Evolutionary conservation across 2,113 vertebrate genomes (phyloP), one percentile per base, ranked within the genome.

Genomic region (Synodontis membranacea): DNA sequence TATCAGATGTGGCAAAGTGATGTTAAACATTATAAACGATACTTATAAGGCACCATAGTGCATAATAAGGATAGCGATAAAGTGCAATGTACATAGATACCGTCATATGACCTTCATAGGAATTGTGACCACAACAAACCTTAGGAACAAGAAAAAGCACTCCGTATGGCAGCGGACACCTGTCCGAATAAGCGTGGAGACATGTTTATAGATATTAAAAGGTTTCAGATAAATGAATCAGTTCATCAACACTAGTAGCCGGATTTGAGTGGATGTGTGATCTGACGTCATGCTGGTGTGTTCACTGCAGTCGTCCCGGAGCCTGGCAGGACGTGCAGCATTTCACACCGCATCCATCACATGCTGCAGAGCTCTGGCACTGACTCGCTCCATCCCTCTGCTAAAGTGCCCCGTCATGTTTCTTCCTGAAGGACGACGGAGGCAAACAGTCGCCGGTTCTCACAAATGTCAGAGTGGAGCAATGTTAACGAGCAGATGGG

Each of bases 401-500:
- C 78, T 80, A 64, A 82, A 64, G 80, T 82, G 58, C 58, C 6
- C 80, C 58, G 15, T 82, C 80, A 82, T 82, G 80, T 64, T 64
- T 82, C 80, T 82, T 82, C 28, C 58, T 82, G 80, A 82, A 82
- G 80, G 80, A 64, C 80, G 80, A 82, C 4, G 28, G 80, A 82
- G 58, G 80, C 80, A 64, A 82, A 82, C 80, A 82, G 58, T 82
- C 12, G 58, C 56, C 80, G 5, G 39, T 46, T 62, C 80, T 82
- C 80, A 46, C 25, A 82, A 82, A 82, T 46, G 80, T 64, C 80
- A 82, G 39, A 46, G 15, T 19, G 42, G 56, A 64, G 39, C 80
- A 21, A 39, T 82, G 80, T 82, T 64, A 82, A 82, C 58, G 37
- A 82, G 80, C 58, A 82, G 80, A 82, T 64, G 80, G 58, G 58